Evolutionary conservation across 2,888 invertebrate genomes (phyloP).

Genomic region (Agrochola macilenta): DNA sequence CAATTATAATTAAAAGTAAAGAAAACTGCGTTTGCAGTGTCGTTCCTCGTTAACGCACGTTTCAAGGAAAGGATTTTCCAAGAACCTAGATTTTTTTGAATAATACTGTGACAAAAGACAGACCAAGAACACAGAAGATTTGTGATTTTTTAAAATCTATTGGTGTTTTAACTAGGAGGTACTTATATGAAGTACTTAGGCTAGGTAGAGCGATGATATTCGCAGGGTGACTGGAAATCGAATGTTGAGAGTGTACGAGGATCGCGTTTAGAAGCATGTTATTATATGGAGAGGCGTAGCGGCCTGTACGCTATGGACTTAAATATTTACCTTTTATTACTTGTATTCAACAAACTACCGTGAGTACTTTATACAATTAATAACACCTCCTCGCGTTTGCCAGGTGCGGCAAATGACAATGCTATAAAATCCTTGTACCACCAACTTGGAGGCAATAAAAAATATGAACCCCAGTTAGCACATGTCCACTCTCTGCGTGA

Average conservation of each 20-base stretch:
- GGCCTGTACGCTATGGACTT: not conserved
- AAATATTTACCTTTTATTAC: conserved; percentile 10
- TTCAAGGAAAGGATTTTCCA: conserved; percentile 5
- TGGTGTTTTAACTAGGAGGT: too few relatives aligned
- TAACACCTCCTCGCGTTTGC: conserved; percentile 15
- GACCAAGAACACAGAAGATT: not conserved
- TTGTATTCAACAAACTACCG: conserved; percentile 9
- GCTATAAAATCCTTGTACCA: conserved; percentile 5
- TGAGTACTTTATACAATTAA: not conserved
- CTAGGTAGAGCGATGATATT: not conserved
- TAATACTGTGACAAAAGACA: not conserved
- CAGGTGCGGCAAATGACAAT: conserved; percentile 10
- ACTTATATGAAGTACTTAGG: not conserved
- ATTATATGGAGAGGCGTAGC: not conserved
- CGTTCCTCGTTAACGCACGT: not conserved
- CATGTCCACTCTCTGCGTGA: conserved; percentile 17
- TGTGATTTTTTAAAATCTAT: too few relatives aligned
- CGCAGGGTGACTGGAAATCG: not conserved
- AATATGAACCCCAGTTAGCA: conserved; percentile 43
- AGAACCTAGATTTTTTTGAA: not conserved
- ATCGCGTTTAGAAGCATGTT: not conserved
- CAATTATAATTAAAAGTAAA: not conserved
- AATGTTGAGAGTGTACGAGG: not conserved
- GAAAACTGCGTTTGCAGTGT: not conserved
- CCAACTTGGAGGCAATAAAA: conserved; percentile 27